These are phyloP conservation scores for Chymomyza amoena DNA, from an alignment of 2,888 invertebrate genomes.

Conservation along the genomic window DNA sequence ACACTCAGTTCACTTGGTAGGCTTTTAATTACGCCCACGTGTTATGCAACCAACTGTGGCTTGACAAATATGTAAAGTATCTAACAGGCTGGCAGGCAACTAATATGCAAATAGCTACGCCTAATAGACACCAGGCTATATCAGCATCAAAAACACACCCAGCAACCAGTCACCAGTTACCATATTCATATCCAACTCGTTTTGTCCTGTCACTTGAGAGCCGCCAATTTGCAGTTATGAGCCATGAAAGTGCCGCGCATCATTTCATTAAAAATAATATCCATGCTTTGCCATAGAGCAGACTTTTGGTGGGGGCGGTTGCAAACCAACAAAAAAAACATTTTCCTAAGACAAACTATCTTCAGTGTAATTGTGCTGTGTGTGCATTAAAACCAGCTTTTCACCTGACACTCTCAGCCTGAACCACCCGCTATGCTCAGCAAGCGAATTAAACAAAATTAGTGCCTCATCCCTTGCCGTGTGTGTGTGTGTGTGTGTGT, in stretches of 20 bases:
- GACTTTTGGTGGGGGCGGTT: no score
- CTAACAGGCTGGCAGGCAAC: conserved; percentile 22
- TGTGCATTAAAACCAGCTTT: not conserved
- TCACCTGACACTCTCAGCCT: not conserved
- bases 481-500: not conserved
- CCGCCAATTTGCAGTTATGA: conserved; percentile 65
- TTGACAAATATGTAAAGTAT: conserved; percentile 20
- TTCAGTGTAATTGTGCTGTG: conserved; percentile 25
- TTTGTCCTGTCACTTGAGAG: conserved; percentile 30
- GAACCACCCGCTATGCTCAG: conserved; percentile 31
- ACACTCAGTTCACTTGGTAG: conserved; percentile 21
- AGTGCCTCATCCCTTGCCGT: conserved; percentile 28
- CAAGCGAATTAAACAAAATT: conserved; percentile 65
- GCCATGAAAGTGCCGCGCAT: conserved; percentile 30
- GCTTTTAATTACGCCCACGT: conserved; percentile 60
- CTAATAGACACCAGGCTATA: not conserved
- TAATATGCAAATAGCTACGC: not conserved
- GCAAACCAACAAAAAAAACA: conserved; percentile 7
- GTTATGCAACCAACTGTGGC: conserved; percentile 26
- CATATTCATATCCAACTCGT: not conserved
- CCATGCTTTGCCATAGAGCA: not conserved
- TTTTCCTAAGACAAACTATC: conserved; percentile 42
- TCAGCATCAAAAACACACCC: not conserved
- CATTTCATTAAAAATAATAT: conserved; percentile 66
- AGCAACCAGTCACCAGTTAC: not conserved